Conservation (phyloP, 92 coral and sea anemone species). For the Umimayanthus chanpuru region DNA sequence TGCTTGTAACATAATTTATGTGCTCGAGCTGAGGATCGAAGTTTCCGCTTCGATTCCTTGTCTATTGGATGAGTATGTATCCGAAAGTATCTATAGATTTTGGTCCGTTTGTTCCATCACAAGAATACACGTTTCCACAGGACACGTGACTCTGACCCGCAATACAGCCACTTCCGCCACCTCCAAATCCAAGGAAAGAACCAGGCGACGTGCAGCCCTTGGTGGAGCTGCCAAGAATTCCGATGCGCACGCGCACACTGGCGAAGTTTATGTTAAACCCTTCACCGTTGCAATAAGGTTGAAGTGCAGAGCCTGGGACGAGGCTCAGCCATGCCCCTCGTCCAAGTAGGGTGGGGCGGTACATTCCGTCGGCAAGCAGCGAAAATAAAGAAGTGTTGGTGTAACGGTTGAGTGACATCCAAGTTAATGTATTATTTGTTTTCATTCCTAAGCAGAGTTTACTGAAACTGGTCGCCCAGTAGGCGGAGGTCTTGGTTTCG, state of each 20-base stretch:
- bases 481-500: constrained; percentile 57
- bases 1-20: no score
- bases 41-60: background rate
- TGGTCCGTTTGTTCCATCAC: background rate
- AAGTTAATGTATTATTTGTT: constrained; percentile 39
- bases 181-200: constrained; percentile 50
- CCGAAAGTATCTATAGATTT: constrained; percentile 21
- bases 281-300: constrained; percentile 46
- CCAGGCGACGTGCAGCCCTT: constrained; percentile 27
- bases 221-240: constrained; percentile 23
- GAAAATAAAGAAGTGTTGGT: constrained; percentile 48
- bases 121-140: constrained; percentile 37
- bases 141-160: background rate
- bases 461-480: constrained; percentile 49
- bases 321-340: constrained; percentile 45
- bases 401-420: constrained; percentile 27
- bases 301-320: constrained; percentile 51
- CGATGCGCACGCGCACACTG: constrained; percentile 13
- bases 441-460: constrained; percentile 63
- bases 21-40: no score
- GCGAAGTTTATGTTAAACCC: constrained; percentile 43
- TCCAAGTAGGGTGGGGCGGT: constrained; percentile 48
- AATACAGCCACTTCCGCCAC: constrained; percentile 16
- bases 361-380: constrained; percentile 52
- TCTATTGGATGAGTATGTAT: constrained; percentile 42